A percentile compares a stretch with the other conserved stretches of the same genome.
Conservation (phyloP, 1,140 invertebrate genomes). For the Maconellicoccus hirsutus region DNA sequence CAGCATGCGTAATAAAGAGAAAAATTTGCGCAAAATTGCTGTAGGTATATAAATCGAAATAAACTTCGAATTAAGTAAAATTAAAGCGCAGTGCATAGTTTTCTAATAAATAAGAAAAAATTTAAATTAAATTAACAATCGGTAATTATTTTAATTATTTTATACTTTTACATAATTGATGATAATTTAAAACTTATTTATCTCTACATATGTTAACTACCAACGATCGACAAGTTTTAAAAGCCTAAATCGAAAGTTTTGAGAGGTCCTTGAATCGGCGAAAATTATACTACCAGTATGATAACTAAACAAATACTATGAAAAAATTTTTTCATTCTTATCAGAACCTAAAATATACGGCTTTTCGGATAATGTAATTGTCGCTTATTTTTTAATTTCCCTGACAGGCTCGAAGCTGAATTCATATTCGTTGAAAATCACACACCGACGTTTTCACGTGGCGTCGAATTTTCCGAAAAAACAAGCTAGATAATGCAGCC, state of each 20-base stretch:
- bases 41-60: slow-evolving; percentile 14
- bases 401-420: too few species aligned
- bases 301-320: not conserved
- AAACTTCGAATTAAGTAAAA: slow-evolving; percentile 13
- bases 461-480: not conserved
- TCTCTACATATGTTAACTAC: not conserved
- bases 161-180: not conserved
- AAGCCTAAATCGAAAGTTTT: slow-evolving; percentile 29
- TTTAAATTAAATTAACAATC: slow-evolving; percentile 23
- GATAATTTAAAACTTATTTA: not conserved
- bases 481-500: not conserved
- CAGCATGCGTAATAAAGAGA: slow-evolving; percentile 17
- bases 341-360: not conserved
- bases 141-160: not conserved
- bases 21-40: slow-evolving; percentile 12
- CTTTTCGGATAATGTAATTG: not conserved
- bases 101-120: not conserved
- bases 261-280: slow-evolving; percentile 32
- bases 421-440: too few species aligned
- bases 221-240: not conserved
- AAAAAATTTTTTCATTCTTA: not conserved
- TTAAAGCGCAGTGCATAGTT: slow-evolving; percentile 17
- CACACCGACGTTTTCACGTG: too few species aligned
- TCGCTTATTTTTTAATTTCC: too few species aligned
- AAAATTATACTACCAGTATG: not conserved